Base-by-base conservation (phyloP, 2,113 vertebrate genomes). In the Hassar affinis region DNA sequence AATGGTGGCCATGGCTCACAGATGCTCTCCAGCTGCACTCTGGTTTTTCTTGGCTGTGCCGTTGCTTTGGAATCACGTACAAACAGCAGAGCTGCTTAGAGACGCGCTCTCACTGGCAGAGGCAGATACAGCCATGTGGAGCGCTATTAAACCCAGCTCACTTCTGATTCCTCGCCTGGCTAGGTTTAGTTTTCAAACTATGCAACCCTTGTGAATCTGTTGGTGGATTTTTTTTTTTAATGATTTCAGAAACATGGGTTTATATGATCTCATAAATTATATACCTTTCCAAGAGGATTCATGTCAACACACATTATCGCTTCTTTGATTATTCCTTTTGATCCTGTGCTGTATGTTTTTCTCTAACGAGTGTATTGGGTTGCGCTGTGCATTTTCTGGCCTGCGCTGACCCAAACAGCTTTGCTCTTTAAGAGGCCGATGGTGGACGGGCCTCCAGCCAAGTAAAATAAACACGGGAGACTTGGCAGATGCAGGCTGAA, bases 401-500 rank as follows among this genome's bases (percentile, higher is more conserved):
- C 79, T 25, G 61, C 38, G 42, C 81, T 64, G 81, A 82, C 84
- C 81, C 71, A 45, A 84, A 84, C 85, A 79, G 76, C 75, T 85
- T 82, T 86, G 22, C 88, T 81, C 85, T 90, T 85, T 86, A 84
- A 87, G 86, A 92, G 91, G 90, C 89, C 87, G 92, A 93, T 93
- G 92, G 84, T 78, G 83, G 83, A 90, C 85, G 85, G 80, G 84
- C 87, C 82, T 86, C 76, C 75, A 88, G 90, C 93, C 93, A 94
- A 93, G 88, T 91, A 83, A 94, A 94, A 94, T 92, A 93, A 94
- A 94, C 93, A 94, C 87, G 87, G 88, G 88, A 84, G 83, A 90
- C 90, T 93, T 94, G 92, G 92, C 92, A 90, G 92, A 85, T 62
- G 35, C 45, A 86, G 87, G 88, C 82, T 61, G 87, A 90, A 81